Evolutionary conservation across 2,797 vertebrate genomes (phyloP), one percentile per base, ranked within the genome.

Genomic region (Tenualosa thibaudeaui): DNA sequence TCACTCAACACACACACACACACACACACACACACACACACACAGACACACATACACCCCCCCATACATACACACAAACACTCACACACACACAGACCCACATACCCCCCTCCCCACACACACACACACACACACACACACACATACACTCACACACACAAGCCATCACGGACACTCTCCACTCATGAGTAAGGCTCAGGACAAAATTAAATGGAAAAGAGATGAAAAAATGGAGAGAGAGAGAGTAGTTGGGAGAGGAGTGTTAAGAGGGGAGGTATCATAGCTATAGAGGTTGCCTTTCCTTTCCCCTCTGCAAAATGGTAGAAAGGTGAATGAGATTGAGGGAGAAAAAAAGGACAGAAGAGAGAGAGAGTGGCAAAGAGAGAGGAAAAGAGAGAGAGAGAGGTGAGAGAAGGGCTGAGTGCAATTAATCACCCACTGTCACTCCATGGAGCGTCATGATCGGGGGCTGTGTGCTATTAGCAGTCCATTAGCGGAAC

Each of bases 401-500:
- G 46, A 62, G 71, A 40, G 58, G 75, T 49, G 82, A 85, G 85
- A 81, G 91, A 89, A 78, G 89, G 90, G 91, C 86, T 81, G 92
- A 90, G 91, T 89, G 91, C 94, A 93, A 95, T 96, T 95, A 96
- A 96, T 97, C 82, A 90, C 93, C 90, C 89, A 81, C 89, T 94
- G 94, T 95, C 94, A 87, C 68, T 89, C 90, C 90, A 87, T 91
- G 89, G 92, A 93, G 94, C 92, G 88, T 93, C 93, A 87, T 84
- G 89, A 90, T 90, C 50, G 10, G 90, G 94, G 91, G 92, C 93
- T 92, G 90, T 89, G 90, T 91, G 93, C 93, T 95, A 94, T 96
- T 96, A 96, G 89, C 93, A 89, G 89, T 94, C 96, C 96, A 96
- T 97, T 97, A 97, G 95, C 87, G 88, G 91, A 94, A 92, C 89